These are phyloP conservation scores for Drosophila birchii DNA, from an alignment of 2,888 invertebrate genomes.

Conservation along the genomic window DNA sequence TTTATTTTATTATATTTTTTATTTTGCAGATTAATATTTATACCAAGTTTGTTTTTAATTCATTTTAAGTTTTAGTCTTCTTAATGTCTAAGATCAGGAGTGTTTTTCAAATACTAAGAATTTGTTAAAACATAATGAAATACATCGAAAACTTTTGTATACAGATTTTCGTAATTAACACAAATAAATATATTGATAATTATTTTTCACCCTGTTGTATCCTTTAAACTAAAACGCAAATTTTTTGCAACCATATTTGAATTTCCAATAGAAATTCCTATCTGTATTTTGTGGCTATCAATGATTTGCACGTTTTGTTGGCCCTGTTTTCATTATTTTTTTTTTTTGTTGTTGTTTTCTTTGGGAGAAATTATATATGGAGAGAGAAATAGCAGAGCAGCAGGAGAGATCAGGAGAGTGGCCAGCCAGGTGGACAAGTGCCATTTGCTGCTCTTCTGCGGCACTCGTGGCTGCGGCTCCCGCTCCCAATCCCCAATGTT, in stretches of 20 bases:
- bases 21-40: no score
- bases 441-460: conserved; percentile 71
- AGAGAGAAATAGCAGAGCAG: conserved; percentile 13
- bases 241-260: neutral
- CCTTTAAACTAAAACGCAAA: neutral
- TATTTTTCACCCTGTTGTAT: no score
- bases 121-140: no score
- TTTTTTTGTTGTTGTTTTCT: neutral
- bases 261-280: neutral
- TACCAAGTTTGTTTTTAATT: no score
- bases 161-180: no score
- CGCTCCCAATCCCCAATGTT: conserved; percentile 19
- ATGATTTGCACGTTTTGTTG: conserved; percentile 9
- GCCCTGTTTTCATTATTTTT: neutral
- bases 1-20: no score
- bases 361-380: conserved; percentile 5
- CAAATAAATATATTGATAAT: neutral
- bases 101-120: no score
- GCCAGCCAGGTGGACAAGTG: conserved; percentile 62
- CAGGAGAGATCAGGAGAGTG: conserved; percentile 30
- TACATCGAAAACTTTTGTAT: no score
- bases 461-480: conserved; percentile 11
- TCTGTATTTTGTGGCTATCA: neutral
- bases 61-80: no score
- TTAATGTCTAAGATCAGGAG: no score